These are phyloP conservation scores for Hyperoplus lanceolatus DNA, from an alignment of 2,797 vertebrate genomes.

Conservation along the genomic window DNA sequence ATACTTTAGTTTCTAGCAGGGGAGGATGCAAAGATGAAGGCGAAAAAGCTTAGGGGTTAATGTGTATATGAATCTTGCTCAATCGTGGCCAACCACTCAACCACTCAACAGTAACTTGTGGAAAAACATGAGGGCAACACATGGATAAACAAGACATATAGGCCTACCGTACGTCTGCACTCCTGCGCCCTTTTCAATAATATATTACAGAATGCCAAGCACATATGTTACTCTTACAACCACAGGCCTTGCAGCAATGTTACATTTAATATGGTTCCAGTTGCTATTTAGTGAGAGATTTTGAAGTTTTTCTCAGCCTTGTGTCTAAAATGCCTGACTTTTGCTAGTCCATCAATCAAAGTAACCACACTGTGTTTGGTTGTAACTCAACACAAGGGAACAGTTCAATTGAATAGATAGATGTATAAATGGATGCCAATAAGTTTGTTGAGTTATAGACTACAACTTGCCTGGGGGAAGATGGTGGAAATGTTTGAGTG, in stretches of 20 bases:
- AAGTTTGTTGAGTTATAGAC: not conserved
- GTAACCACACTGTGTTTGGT: not conserved
- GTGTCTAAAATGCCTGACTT: not conserved
- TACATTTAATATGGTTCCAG: not conserved
- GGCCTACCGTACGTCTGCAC: not conserved
- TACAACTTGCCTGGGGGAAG: not conserved
- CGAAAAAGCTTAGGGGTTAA: slow-evolving; percentile 7
- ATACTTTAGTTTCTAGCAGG: slow-evolving; percentile 30
- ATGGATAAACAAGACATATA: not conserved
- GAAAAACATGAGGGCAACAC: not conserved
- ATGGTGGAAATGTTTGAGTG: not conserved
- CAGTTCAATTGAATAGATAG: not conserved
- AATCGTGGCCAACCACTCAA: not conserved
- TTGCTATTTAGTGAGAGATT: not conserved
- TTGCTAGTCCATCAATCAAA: not conserved
- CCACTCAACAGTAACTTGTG: slow-evolving; percentile 2
- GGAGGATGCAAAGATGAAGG: slow-evolving; percentile 13
- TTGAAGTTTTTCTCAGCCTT: not conserved
- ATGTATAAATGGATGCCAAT: not conserved
- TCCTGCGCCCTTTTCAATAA: slow-evolving; percentile 3
- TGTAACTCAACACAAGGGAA: not conserved
- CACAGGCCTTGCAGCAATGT: not conserved
- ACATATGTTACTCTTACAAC: too few relatives aligned
- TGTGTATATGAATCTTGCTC: slow-evolving; percentile 12
- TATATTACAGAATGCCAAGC: not conserved